A percentile compares a stretch with the other conserved stretches of the same genome.
These are phyloP conservation scores for Nomada flava DNA, from an alignment of 2,888 invertebrate species.

Conservation along the genomic window DNA sequence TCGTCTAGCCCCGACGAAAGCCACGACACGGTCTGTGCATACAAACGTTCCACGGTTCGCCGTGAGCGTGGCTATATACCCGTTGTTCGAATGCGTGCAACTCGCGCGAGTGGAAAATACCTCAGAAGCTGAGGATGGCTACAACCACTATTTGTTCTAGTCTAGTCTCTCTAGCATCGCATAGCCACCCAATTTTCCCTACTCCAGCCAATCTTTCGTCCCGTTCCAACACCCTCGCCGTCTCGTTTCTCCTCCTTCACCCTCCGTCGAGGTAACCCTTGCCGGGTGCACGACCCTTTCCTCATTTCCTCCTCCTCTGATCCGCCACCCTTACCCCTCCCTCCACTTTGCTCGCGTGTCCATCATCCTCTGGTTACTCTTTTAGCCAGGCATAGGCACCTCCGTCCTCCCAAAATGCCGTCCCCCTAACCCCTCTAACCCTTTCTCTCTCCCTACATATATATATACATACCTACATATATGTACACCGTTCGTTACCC, in stretches of 20 bases:
- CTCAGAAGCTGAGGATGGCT: slow-evolving; percentile 79
- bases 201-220: slow-evolving; percentile 9
- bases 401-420: neutral
- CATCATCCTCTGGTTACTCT: slow-evolving; percentile 53
- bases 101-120: slow-evolving; percentile 76
- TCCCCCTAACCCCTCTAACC: slow-evolving; percentile 30
- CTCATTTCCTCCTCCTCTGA: slow-evolving; percentile 49
- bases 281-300: slow-evolving; percentile 65
- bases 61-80: slow-evolving; percentile 43
- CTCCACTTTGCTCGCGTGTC: slow-evolving; percentile 29
- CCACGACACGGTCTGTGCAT: slow-evolving; percentile 64
- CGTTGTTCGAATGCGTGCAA: slow-evolving; percentile 63
- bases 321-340: slow-evolving; percentile 31
- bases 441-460: slow-evolving; percentile 48
- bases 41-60: slow-evolving; percentile 57
- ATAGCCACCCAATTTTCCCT: slow-evolving; percentile 72
- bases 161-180: slow-evolving; percentile 71
- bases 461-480: too few relatives aligned
- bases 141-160: slow-evolving; percentile 80
- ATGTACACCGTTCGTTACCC: slow-evolving; percentile 53
- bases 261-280: slow-evolving; percentile 62
- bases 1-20: slow-evolving; percentile 48
- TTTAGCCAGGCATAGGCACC: slow-evolving; percentile 40
- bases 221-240: slow-evolving; percentile 40
- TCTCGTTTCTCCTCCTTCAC: slow-evolving; percentile 57